Evolutionary conservation across 2,888 invertebrate genomes (phyloP).

Genomic region (Drosophila kuntzei): DNA sequence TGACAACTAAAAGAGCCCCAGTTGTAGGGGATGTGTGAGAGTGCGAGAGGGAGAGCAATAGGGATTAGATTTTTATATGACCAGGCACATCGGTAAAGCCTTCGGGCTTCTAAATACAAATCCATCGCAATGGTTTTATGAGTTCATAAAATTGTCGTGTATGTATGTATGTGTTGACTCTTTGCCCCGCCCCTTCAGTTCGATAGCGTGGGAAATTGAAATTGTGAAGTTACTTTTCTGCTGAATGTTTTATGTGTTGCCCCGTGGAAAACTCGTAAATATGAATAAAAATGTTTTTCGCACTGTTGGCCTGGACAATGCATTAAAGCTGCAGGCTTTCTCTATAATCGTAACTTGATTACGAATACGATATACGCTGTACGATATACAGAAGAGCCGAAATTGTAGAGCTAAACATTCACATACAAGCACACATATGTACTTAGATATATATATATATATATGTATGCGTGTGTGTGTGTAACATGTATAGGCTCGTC

Average conservation of each 20-base stretch:
- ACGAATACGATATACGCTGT: conserved; percentile 47
- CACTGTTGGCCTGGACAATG: conserved; percentile 28
- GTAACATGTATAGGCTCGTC: conserved; percentile 5
- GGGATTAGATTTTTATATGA: conserved; percentile 64
- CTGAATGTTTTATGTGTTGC: conserved; percentile 66
- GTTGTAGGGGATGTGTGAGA: not conserved
- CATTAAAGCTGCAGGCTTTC: conserved; percentile 62
- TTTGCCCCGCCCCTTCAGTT: conserved; percentile 10
- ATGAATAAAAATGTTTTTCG: conserved; percentile 61
- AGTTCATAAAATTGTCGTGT: conserved; percentile 75
- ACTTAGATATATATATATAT: not conserved
- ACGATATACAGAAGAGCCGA: conserved; percentile 1
- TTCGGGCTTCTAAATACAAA: conserved; percentile 62
- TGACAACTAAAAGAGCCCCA: conserved; percentile 7
- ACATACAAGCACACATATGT: not conserved
- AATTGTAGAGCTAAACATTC: conserved; percentile 29
- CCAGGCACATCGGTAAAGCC: conserved; percentile 53
- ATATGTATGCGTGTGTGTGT: not conserved
- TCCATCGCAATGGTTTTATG: conserved; percentile 76
- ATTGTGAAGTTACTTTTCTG: conserved; percentile 73
- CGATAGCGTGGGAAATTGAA: conserved; percentile 67
- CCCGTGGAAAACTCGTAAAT: conserved; percentile 60
- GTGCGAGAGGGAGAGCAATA: not conserved
- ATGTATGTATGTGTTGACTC: conserved; percentile 72
- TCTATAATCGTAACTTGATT: conserved; percentile 73